Base-by-base conservation (phyloP, 1,140 invertebrate genomes). In the Sarcophaga bullata region DNA sequence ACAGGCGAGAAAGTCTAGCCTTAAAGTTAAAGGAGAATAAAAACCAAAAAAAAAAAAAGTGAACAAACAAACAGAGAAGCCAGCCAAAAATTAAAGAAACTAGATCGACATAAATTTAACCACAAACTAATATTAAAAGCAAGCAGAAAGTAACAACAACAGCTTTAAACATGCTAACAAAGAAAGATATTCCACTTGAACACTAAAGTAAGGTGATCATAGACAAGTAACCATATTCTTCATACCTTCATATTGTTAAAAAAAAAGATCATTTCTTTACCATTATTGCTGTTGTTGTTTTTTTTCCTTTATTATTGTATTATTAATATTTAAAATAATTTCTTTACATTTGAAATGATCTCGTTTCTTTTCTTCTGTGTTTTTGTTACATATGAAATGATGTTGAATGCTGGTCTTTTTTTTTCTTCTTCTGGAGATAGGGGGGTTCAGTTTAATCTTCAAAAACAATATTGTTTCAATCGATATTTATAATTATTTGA, bases 401-500 rank as follows among this genome's bases (percentile, higher is more conserved):
- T 68, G 8, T 68, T 19, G 8, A 68, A 15, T 1, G 7, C n/a
- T 19, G 19, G 49, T 11, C 11, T 50, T 50, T 6, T 50, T 50
- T 50, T 50, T 50, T 52, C 1, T 52, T 52, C 6, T 52, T 6
- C 6, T 19, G 10, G 10, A 17, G 8, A 8, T 17, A 19, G 19
- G 15, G 19, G 62, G 9, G 17, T 68, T 19, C 7, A 17, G 19
- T 68, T 68, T 68, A 68, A 68, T 68, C 3, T 68, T 8, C n/a
- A n/a, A 68, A 68, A 9, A 68, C 19, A 68, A 68, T 68, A 19
- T 68, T 68, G 62, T 68, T 68, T 68, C 62, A 68, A 68, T 68
- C 62, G 19, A 68, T 19, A 4, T 37, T 1, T 37, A 19, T 68
- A 68, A 68, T 68, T 68, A 68, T 68, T 68, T 68, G 62, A 68